A percentile compares a stretch with the other conserved stretches of the same genome.
Evolutionary conservation across 2,113 vertebrate genomes (phyloP).

Genomic region (Forbesichthys agassizii): DNA sequence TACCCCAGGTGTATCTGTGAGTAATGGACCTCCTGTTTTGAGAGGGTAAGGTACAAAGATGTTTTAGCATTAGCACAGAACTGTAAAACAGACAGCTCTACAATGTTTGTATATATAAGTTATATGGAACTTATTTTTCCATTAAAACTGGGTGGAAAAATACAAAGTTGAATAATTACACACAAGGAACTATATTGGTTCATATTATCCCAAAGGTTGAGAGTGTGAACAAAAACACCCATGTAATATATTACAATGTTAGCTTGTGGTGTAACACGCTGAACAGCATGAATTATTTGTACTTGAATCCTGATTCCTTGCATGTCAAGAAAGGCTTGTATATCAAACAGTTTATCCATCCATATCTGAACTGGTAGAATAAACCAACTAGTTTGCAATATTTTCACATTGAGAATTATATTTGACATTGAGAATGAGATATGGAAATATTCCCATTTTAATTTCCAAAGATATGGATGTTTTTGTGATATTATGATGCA

Average conservation of each 20-base stretch:
- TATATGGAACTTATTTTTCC: slow-evolving; percentile 42
- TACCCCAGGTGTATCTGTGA: not conserved
- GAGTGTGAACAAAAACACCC: slow-evolving; percentile 23
- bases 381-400: slow-evolving; percentile 34
- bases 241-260: slow-evolving; percentile 4
- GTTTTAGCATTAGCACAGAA: slow-evolving; percentile 11
- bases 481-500: slow-evolving; percentile 40
- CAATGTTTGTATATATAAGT: slow-evolving; percentile 63
- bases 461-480: slow-evolving; percentile 22
- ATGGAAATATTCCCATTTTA: slow-evolving; percentile 43
- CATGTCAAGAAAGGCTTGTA: slow-evolving; percentile 60
- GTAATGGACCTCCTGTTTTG: not conserved
- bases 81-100: slow-evolving; percentile 39
- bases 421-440: too few relatives aligned
- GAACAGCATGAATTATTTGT: slow-evolving; percentile 60
- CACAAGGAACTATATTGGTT: slow-evolving; percentile 8
- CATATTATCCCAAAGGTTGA: slow-evolving; percentile 21
- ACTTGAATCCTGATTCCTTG: slow-evolving; percentile 56
- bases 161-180: slow-evolving; percentile 11
- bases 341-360: slow-evolving; percentile 36
- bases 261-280: slow-evolving; percentile 26
- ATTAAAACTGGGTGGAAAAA: slow-evolving; percentile 42
- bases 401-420: slow-evolving; percentile 27
- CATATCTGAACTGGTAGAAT: slow-evolving; percentile 41
- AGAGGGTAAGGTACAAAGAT: slow-evolving; percentile 7